These are phyloP conservation scores for Dicaeum eximium DNA, from an alignment of 2,113 vertebrate species.

Conservation along the genomic window DNA sequence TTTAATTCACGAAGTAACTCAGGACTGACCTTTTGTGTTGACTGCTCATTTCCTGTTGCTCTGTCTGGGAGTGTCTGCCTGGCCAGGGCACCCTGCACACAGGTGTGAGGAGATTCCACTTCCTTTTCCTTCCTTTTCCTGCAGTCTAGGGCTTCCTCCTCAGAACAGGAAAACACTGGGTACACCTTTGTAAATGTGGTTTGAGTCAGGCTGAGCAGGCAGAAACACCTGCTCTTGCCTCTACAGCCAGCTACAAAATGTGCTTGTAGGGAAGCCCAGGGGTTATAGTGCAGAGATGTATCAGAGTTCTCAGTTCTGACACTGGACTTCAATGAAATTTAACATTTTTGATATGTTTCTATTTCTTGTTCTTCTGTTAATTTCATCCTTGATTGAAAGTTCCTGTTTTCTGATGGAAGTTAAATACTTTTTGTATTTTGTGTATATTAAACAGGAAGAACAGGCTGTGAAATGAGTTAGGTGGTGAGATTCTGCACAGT, in stretches of 20 bases:
- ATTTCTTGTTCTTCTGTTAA: background rate
- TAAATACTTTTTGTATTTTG: background rate
- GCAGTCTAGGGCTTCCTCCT: background rate
- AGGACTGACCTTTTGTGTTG: background rate
- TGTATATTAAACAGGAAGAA: background rate
- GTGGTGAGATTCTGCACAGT: background rate
- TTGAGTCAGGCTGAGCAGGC: background rate
- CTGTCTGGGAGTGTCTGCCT: fast-evolving
- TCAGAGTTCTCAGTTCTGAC: background rate
- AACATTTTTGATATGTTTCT: background rate
- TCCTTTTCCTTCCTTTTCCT: background rate
- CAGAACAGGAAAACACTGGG: background rate
- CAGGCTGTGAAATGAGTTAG: background rate
- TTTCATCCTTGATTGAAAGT: background rate
- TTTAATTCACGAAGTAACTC: background rate
- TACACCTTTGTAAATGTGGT: background rate
- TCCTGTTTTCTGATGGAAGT: background rate
- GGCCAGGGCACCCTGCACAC: background rate
- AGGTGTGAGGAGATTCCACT: background rate
- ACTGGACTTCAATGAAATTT: background rate
- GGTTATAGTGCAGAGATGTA: background rate
- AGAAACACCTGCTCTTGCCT: background rate
- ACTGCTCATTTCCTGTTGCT: background rate
- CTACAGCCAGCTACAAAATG: background rate
- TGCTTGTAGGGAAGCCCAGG: background rate